Evolutionary conservation across 53 echinoderm and acorn worm species (phyloP).

Genomic region (Echinarachnius parma): DNA sequence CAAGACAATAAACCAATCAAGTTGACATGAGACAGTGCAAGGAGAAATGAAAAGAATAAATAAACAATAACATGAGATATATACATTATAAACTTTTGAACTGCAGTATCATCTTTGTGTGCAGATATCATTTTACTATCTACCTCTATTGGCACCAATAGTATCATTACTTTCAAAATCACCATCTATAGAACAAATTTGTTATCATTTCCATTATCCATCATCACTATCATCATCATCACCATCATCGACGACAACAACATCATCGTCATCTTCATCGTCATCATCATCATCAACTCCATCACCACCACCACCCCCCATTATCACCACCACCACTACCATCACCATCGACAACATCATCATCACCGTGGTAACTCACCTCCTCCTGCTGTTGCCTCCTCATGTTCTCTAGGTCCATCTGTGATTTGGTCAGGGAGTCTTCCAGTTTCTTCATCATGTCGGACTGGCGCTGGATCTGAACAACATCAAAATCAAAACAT

Average conservation of each 20-base stretch:
- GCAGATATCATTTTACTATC: background rate
- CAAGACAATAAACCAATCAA: too few relatives aligned
- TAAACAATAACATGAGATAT: too few relatives aligned
- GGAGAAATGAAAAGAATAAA: too few relatives aligned
- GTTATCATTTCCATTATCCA: background rate
- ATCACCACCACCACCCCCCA: too few relatives aligned
- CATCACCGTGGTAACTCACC: constrained; percentile 70
- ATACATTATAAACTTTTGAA: too few relatives aligned
- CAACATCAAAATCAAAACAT: too few relatives aligned
- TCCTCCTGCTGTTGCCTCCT: constrained; percentile 74
- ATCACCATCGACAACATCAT: too few relatives aligned
- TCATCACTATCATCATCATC: background rate
- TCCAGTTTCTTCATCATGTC: constrained; percentile 86
- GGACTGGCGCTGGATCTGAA: constrained; percentile 79
- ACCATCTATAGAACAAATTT: background rate
- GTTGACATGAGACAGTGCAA: too few relatives aligned
- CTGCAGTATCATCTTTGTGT: background rate
- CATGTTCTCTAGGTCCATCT: constrained; percentile 72
- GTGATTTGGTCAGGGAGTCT: constrained; percentile 79
- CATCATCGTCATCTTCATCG: background rate
- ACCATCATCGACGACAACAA: background rate
- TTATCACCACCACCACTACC: too few relatives aligned
- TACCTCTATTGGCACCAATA: background rate
- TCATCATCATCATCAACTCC: background rate
- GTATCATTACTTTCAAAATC: background rate